Evolutionary conservation across 2,113 vertebrate genomes (phyloP).

Genomic region (Coregonus clupeaformis): DNA sequence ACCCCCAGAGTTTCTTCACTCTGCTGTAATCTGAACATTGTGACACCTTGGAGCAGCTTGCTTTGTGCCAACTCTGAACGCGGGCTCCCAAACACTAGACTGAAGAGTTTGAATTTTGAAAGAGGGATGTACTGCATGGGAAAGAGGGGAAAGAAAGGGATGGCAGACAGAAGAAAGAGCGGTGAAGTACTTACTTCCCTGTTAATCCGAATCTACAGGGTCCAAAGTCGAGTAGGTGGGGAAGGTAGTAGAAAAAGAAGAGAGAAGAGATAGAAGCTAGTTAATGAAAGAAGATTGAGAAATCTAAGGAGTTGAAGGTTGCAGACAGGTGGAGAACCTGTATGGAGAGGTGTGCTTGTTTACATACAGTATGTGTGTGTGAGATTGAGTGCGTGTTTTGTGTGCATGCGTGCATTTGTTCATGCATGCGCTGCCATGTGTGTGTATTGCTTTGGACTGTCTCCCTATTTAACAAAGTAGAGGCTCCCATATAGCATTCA

Average conservation of each 20-base stretch:
- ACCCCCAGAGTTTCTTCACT: background rate
- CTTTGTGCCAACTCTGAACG: slow-evolving; percentile 16
- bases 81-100: background rate
- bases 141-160: slow-evolving; percentile 49
- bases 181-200: slow-evolving; percentile 85
- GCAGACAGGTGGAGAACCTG: slow-evolving; percentile 52
- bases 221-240: slow-evolving; percentile 76
- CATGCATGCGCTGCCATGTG: background rate
- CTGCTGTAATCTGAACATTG: slow-evolving; percentile 30
- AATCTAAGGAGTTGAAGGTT: slow-evolving; percentile 60
- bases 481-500: too few species aligned
- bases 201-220: slow-evolving; percentile 88
- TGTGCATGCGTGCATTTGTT: background rate
- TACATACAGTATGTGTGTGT: slow-evolving; percentile 10
- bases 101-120: background rate
- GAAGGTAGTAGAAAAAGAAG: slow-evolving; percentile 75
- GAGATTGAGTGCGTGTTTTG: slow-evolving; percentile 13
- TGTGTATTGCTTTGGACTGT: background rate
- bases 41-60: slow-evolving; percentile 55
- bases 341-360: slow-evolving; percentile 8
- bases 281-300: slow-evolving; percentile 74
- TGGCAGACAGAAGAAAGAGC: slow-evolving; percentile 67
- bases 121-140: slow-evolving; percentile 3
- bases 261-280: slow-evolving; percentile 70
- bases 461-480: too few species aligned